Percentiles rank a stretch among this genome's conserved stretches.
Evolutionary conservation across 2,113 vertebrate genomes (phyloP).

Genomic region (Poeciliopsis retropinna): DNA sequence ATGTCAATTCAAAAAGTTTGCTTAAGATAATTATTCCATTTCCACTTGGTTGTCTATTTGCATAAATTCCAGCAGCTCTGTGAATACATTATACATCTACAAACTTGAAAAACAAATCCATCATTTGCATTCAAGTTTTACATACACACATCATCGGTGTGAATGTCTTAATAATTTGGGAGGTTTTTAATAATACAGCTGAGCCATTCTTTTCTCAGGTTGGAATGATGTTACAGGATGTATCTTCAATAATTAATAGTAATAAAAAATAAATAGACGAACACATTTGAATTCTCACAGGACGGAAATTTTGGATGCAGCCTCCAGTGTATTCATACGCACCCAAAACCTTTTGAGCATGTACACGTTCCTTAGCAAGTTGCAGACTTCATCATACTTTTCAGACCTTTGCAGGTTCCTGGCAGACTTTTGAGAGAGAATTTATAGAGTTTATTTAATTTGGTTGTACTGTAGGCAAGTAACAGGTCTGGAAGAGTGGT

Average conservation of each 20-base stretch:
- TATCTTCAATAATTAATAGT: neutral
- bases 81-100: neutral
- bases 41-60: slow-evolving; percentile 2
- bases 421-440: neutral
- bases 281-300: neutral
- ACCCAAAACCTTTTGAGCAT: neutral
- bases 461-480: too few relatives aligned
- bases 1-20: slow-evolving; percentile 24
- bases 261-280: neutral
- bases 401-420: neutral
- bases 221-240: neutral
- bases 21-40: slow-evolving; percentile 14
- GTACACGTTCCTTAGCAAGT: neutral
- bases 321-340: neutral
- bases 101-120: neutral
- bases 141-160: neutral
- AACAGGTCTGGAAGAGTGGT: too few relatives aligned
- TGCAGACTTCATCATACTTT: neutral
- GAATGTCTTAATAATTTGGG: neutral
- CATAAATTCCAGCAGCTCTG: neutral
- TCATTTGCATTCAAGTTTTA: neutral
- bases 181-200: neutral
- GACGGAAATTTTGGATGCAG: neutral
- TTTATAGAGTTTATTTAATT: too few relatives aligned
- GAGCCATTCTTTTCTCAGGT: neutral